Evolutionary conservation across 2,888 invertebrate species (phyloP).

Genomic region (Operophtera brumata): DNA sequence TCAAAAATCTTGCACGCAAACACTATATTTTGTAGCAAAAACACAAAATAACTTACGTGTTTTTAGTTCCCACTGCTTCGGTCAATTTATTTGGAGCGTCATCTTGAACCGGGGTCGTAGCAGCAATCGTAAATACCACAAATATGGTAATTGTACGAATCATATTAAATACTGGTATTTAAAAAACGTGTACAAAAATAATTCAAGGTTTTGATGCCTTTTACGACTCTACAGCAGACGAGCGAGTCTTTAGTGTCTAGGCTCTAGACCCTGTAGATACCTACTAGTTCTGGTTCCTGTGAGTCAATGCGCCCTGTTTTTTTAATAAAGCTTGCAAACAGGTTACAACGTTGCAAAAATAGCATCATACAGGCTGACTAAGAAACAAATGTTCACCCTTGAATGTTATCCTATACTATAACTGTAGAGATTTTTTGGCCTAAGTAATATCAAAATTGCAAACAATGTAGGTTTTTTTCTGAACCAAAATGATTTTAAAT

Average conservation of each 20-base stretch:
- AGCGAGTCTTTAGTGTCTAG: neutral
- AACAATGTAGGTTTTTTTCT: neutral
- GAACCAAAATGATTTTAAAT: neutral
- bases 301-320: slow-evolving; percentile 11
- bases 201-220: slow-evolving; percentile 16
- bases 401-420: too few relatives aligned
- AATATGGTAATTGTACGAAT: slow-evolving; percentile 13
- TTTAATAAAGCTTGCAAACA: slow-evolving; percentile 9
- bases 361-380: neutral
- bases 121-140: slow-evolving; percentile 15
- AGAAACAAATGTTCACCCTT: neutral
- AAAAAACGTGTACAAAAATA: slow-evolving; percentile 9
- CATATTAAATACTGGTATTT: slow-evolving; percentile 16
- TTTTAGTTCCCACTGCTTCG: neutral
- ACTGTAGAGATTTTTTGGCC: too few relatives aligned
- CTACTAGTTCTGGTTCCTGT: slow-evolving; percentile 3
- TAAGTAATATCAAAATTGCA: neutral
- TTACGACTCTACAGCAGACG: slow-evolving; percentile 1
- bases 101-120: slow-evolving; percentile 11
- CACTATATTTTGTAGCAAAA: neutral
- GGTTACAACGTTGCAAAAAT: slow-evolving; percentile 8
- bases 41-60: slow-evolving; percentile 9
- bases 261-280: slow-evolving; percentile 8
- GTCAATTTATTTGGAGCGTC: slow-evolving; percentile 2
- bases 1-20: too few relatives aligned